A percentile compares a stretch with the other conserved stretches of the same genome.
Conservation (phyloP, 2,113 vertebrate genomes). For the Datnioides undecimradiatus region DNA sequence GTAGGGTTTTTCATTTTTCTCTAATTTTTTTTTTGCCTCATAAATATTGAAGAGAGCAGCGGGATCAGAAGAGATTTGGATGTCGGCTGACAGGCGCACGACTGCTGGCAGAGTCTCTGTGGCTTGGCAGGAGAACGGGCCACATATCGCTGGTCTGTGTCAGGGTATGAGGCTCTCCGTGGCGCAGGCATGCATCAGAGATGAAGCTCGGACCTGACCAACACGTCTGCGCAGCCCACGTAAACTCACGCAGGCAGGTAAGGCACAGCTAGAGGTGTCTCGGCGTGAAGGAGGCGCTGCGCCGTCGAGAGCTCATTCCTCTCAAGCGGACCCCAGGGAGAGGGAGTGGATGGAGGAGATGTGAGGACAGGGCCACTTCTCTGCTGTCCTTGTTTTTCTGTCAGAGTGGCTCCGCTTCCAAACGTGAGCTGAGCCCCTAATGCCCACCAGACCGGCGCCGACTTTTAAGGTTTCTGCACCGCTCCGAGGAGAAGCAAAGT, state of each 20-base stretch:
- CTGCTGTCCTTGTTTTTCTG: slow-evolving; percentile 37
- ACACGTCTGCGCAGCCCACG: slow-evolving; percentile 23
- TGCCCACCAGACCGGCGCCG: neutral
- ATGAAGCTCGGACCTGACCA: slow-evolving; percentile 14
- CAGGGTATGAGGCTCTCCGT: slow-evolving; percentile 25
- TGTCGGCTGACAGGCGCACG: slow-evolving; percentile 47
- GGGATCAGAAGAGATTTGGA: slow-evolving; percentile 14
- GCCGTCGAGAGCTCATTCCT: slow-evolving; percentile 50
- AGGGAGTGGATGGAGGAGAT: slow-evolving; percentile 32
- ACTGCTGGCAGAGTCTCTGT: slow-evolving; percentile 54
- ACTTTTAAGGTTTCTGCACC: slow-evolving; percentile 29
- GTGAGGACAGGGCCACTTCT: slow-evolving; percentile 47
- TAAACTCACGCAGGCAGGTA: slow-evolving; percentile 23
- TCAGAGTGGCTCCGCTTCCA: slow-evolving; percentile 10
- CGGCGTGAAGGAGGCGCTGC: slow-evolving; percentile 16
- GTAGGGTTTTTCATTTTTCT: neutral
- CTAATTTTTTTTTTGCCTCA: neutral
- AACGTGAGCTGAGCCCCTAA: slow-evolving; percentile 51
- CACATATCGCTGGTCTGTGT: slow-evolving; percentile 36
- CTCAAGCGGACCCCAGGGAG: slow-evolving; percentile 33
- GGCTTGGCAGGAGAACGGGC: slow-evolving; percentile 57
- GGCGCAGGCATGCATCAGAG: slow-evolving; percentile 29
- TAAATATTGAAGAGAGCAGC: slow-evolving; percentile 47
- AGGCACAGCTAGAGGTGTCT: slow-evolving; percentile 44
- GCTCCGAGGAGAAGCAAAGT: slow-evolving; percentile 10